Evolutionary conservation across 1,140 invertebrate species (phyloP), one percentile per base, ranked within the genome.

Genomic region (Grapholita molesta): DNA sequence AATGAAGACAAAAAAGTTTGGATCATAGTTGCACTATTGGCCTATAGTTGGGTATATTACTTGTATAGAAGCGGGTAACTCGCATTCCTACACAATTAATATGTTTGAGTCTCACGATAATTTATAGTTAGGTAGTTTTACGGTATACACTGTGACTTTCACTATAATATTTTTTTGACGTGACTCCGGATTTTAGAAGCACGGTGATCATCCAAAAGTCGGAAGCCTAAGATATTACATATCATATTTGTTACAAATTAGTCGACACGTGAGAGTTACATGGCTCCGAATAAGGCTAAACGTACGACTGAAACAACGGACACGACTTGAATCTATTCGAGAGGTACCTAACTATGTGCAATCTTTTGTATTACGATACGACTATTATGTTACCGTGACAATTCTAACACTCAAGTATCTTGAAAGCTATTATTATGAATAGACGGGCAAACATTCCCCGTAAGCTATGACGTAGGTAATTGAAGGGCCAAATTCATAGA

Each of bases 201-300:
- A n/a, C n/a, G n/a, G n/a, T n/a, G n/a, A n/a, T n/a, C n/a, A n/a
- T n/a, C n/a, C n/a, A n/a, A n/a, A n/a, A n/a, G n/a, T n/a, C n/a
- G n/a, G n/a, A n/a, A n/a, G n/a, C n/a, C n/a, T n/a, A n/a, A n/a
- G n/a, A n/a, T n/a, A n/a, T n/a, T n/a, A n/a, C n/a, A n/a, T n/a
- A n/a, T n/a, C n/a, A n/a, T n/a, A n/a, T n/a, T n/a, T n/a, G 80
- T 72, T 81, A 86, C 77, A 81, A 84, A 85, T 81, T 83, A 79
- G 81, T 53, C 42, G n/a, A 69, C 69, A 77, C 77, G 74, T 79
- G 73, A 75, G 76, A 79, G 76, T 75, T 77, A 83, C 28, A 72
- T 74, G 76, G 73, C 68, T 73, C 75, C 70, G 70, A 80, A 71
- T 82, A 85, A 83, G 68, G 77, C 76, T 84, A 79, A 77, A 80